Evolutionary conservation across 2,113 vertebrate genomes (phyloP), one percentile per base, ranked within the genome.

Genomic region (Sander vitreus): DNA sequence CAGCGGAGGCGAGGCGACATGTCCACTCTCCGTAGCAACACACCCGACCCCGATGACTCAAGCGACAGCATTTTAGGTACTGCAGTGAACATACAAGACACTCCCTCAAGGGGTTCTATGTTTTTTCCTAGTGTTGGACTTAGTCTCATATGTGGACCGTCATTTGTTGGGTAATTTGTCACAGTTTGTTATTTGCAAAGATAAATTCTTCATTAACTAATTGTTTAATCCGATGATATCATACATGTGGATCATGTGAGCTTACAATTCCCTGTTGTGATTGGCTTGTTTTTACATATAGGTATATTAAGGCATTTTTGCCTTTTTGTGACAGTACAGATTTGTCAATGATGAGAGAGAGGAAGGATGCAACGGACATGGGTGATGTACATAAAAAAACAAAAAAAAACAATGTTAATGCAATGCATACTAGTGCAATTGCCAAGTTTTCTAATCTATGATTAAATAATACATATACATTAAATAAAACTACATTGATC

Each of bases 1-100:
- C 97, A 98, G 80, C 96, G 97, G 18, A 95, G 97, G 19, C 93
- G 98, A 39, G 97, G 97, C n/a, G 98, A 99, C 45, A 93, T 97
- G 96, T 95, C 97, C 77, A 97, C 97, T 84, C 94, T 98, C 86
- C 96, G 96, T 67, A 97, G 96, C 90, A 96, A 96, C 74, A 97
- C 97, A n/a, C 95, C 97, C 0, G 97, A 98, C 73, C 95, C 95
- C 0, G 97, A 98, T 2, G 98, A 99, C 77, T 96, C 95, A 45
- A 95, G 95, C 16, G 96, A 97, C 72, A 95, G 94, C 92, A 95
- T 95, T 57, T 90, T 96, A 93, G 98, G 98, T 99, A 95, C 69
- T 36, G 12, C 30, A 67, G n/a, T 27, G 1, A 18, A 60, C 30
- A 30, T 3, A 27, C 14, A 54, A 7, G 4, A 53, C n/a, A 72